A percentile compares a stretch with the other conserved stretches of the same genome.
Conservation (phyloP, 1,140 invertebrate species). For the Yoshiicerus persimilis region DNA sequence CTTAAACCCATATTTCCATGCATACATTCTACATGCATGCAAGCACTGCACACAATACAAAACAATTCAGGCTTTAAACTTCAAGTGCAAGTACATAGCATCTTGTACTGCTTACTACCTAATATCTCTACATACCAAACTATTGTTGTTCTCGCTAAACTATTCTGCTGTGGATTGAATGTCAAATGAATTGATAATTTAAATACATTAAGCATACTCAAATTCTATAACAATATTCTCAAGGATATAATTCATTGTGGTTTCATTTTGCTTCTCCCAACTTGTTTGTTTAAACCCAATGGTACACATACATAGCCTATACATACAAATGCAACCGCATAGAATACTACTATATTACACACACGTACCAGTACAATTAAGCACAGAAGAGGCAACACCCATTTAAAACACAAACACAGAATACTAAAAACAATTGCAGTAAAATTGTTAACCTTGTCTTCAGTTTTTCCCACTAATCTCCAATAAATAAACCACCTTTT, state of each 20-base stretch:
- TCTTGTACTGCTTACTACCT: no score
- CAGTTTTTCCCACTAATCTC: not conserved
- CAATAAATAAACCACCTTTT: not conserved
- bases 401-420: not conserved
- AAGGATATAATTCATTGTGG: not conserved
- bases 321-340: not conserved
- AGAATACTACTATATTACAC: not conserved
- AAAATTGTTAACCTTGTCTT: not conserved
- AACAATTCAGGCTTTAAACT: not conserved
- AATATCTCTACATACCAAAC: no score
- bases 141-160: not conserved
- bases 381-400: not conserved
- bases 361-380: not conserved
- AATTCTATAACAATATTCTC: not conserved
- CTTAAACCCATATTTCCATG: not conserved
- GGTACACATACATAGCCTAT: not conserved
- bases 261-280: not conserved
- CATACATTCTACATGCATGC: not conserved
- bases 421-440: not conserved
- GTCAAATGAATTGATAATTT: not conserved
- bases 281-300: not conserved
- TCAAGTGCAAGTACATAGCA: not conserved
- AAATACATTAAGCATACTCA: not conserved
- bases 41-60: not conserved
- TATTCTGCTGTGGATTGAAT: not conserved